Evolutionary conservation across 2,888 invertebrate genomes (phyloP).

Genomic region (Leucophora obtusa): DNA sequence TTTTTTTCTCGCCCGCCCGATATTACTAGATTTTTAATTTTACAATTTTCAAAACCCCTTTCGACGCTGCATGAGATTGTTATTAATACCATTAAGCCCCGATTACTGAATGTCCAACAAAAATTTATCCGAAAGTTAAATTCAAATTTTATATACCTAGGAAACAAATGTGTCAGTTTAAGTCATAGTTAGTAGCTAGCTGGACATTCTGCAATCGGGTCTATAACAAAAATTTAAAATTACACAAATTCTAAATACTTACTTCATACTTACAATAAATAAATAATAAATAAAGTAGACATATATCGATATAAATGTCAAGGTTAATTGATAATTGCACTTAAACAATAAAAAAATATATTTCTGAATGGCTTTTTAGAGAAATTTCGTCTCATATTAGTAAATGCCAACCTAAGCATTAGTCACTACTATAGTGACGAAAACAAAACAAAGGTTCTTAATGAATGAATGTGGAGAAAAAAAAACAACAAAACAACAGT

Average conservation of each 20-base stretch:
- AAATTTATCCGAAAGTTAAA: too few relatives aligned
- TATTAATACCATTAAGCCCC: too few relatives aligned
- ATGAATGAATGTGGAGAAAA: constrained; percentile 32
- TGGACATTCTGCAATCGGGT: too few relatives aligned
- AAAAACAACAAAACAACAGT: background rate
- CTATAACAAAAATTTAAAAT: too few relatives aligned
- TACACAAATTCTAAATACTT: background rate
- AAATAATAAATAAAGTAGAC: constrained; percentile 39
- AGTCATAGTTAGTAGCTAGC: too few relatives aligned
- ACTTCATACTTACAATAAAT: background rate
- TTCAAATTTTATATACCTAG: too few relatives aligned
- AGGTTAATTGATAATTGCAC: constrained; percentile 63
- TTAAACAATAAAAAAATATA: constrained; percentile 19
- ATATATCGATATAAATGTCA: constrained; percentile 38
- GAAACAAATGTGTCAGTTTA: too few relatives aligned
- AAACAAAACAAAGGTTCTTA: constrained; percentile 20
- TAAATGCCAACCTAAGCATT: constrained; percentile 39
- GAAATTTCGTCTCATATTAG: background rate
- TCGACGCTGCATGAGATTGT: too few relatives aligned
- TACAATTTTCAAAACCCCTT: too few relatives aligned
- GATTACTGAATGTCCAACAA: too few relatives aligned
- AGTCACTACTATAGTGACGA: constrained; percentile 45
- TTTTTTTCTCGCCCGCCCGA: too few relatives aligned
- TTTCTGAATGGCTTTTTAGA: background rate
- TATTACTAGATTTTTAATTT: too few relatives aligned